Conservation (phyloP, 2,797 vertebrate genomes). For the Serranus cabrilla region DNA sequence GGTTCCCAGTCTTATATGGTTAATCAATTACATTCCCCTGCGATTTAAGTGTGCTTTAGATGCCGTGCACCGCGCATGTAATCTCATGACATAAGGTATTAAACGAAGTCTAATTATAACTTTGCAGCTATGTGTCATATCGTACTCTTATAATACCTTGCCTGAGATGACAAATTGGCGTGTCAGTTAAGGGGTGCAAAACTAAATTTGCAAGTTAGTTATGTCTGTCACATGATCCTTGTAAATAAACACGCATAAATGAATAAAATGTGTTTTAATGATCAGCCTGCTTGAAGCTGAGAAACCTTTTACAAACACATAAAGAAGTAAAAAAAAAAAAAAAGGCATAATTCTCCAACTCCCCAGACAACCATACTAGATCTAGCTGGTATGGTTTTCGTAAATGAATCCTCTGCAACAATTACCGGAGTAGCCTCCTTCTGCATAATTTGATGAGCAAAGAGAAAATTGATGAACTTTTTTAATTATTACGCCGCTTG, state of each 20-base stretch:
- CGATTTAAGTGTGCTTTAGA: conserved; percentile 71
- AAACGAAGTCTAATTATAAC: conserved; percentile 81
- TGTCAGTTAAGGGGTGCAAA: conserved; percentile 47
- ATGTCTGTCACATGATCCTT: conserved; percentile 37
- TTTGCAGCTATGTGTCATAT: conserved; percentile 73
- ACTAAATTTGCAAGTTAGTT: conserved; percentile 35
- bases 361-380: conserved; percentile 65
- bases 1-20: conserved; percentile 70
- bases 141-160: conserved; percentile 67
- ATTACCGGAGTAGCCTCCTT: conserved; percentile 80
- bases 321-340: background rate
- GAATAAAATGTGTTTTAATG: conserved; percentile 57
- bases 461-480: conserved; percentile 83
- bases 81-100: conserved; percentile 80
- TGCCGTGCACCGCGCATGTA: conserved; percentile 67
- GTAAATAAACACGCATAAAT: conserved; percentile 55
- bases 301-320: conserved; percentile 47
- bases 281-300: conserved; percentile 32
- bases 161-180: conserved; percentile 66
- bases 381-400: conserved; percentile 73
- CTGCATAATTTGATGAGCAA: conserved; percentile 86
- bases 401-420: conserved; percentile 84
- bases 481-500: conserved; percentile 84
- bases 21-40: conserved; percentile 80
- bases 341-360: conserved; percentile 40